These are phyloP conservation scores for Rhinichthys klamathensis DNA, from an alignment of 2,113 vertebrate species.

Conservation along the genomic window DNA sequence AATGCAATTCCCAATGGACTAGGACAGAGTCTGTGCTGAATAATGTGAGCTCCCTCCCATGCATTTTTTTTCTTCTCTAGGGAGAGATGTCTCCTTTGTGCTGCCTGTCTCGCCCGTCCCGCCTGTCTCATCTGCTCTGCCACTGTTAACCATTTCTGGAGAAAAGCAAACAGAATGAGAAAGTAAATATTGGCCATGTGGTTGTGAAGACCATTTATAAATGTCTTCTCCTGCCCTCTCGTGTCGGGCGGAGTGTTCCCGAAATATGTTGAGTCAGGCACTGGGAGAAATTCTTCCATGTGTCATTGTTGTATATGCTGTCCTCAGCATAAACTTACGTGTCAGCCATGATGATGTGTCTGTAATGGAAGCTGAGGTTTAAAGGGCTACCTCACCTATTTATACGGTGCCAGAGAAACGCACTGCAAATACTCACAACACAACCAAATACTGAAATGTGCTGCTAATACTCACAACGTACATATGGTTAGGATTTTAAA, in stretches of 20 bases:
- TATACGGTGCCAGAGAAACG: neutral
- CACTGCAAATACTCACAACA: no score
- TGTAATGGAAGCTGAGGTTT: neutral
- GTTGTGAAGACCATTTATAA: slow-evolving; percentile 51
- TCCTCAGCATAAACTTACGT: slow-evolving; percentile 35
- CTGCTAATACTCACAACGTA: no score
- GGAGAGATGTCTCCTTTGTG: slow-evolving; percentile 26
- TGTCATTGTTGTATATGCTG: slow-evolving; percentile 7
- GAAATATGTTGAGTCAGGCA: slow-evolving; percentile 40
- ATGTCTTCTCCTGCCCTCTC: slow-evolving; percentile 38
- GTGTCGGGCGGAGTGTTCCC: slow-evolving; percentile 19
- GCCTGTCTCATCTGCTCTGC: slow-evolving; percentile 43
- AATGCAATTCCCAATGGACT: slow-evolving; percentile 10
- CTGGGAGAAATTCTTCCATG: slow-evolving; percentile 7
- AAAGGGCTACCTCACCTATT: neutral
- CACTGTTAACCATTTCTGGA: slow-evolving; percentile 46
- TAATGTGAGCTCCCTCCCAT: neutral
- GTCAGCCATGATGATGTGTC: slow-evolving; percentile 26
- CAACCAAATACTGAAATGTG: no score
- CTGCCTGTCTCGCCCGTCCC: slow-evolving; percentile 1
- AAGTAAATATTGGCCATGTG: slow-evolving; percentile 61
- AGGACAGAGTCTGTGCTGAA: slow-evolving; percentile 5
- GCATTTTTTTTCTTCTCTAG: neutral
- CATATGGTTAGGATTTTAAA: no score
- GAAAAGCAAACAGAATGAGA: slow-evolving; percentile 57